Conservation (phyloP, 2,113 vertebrate species). For the Capreolus pygargus region DNA sequence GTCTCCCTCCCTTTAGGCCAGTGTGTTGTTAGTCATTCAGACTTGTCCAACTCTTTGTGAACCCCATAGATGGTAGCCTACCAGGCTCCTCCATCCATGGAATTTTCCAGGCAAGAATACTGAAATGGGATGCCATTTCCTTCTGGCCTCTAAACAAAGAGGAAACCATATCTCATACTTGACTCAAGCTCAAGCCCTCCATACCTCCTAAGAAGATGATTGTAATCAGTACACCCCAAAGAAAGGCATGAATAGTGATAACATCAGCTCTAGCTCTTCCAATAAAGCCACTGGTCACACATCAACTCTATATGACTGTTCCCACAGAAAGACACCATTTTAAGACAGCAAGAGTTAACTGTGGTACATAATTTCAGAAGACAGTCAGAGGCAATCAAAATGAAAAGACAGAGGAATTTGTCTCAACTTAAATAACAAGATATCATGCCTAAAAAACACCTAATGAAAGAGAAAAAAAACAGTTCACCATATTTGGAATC, state of each 20-base stretch:
- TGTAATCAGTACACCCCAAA: not conserved
- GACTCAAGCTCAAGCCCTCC: not conserved
- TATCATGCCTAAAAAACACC: not conserved
- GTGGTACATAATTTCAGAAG: not conserved
- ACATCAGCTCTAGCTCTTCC: not conserved
- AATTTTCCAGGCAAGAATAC: not conserved
- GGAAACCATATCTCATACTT: not conserved
- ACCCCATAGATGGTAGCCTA: not conserved
- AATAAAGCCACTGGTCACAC: not conserved
- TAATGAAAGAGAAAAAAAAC: not conserved
- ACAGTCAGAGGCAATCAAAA: not conserved
- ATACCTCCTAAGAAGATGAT: not conserved
- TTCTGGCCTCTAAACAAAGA: not conserved
- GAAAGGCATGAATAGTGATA: not conserved
- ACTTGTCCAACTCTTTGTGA: not conserved
- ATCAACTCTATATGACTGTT: not conserved
- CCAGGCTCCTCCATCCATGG: not conserved
- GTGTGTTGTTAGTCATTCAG: not conserved
- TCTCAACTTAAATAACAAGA: not conserved
- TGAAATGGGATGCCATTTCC: not conserved
- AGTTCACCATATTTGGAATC: not conserved
- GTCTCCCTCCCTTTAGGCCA: not conserved
- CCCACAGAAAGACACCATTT: not conserved
- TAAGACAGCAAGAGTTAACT: not conserved
- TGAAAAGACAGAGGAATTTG: not conserved